A percentile compares a stretch with the other conserved stretches of the same genome.
Conservation (phyloP, 2,797 vertebrate species). For the Lutra lutra region DNA sequence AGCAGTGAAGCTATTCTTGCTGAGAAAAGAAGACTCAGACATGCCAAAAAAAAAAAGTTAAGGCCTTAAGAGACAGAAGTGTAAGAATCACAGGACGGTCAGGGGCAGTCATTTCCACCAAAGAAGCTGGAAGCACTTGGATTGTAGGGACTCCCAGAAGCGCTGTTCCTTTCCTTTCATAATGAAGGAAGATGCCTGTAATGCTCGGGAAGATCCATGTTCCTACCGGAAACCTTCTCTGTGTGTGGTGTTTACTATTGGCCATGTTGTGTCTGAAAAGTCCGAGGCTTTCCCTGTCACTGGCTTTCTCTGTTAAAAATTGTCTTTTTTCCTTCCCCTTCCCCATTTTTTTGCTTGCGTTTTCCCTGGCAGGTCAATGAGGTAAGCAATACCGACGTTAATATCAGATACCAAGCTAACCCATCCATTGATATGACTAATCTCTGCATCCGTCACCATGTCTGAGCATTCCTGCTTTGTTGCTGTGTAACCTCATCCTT, state of each 20-base stretch:
- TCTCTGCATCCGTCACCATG: conserved; percentile 81
- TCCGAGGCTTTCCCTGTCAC: conserved; percentile 84
- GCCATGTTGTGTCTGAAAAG: conserved; percentile 80
- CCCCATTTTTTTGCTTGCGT: conserved; percentile 90
- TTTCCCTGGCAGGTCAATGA: conserved; percentile 97
- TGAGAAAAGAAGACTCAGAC: not conserved
- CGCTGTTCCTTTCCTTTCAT: not conserved
- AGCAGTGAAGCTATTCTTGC: not conserved
- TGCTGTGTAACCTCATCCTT: conserved; percentile 63
- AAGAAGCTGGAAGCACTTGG: not conserved
- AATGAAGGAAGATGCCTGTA: not conserved
- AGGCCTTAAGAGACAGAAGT: not conserved
- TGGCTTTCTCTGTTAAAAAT: conserved; percentile 89
- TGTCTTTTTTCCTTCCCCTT: conserved; percentile 88
- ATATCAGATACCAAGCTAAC: conserved; percentile 86
- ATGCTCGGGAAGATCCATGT: not conserved
- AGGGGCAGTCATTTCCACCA: not conserved
- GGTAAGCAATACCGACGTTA: conserved; percentile 93
- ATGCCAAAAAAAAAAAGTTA: not conserved
- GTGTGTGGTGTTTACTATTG: conserved; percentile 71
- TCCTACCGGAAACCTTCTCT: conserved; percentile 45
- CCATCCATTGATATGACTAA: conserved; percentile 89
- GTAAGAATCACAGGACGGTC: not conserved
- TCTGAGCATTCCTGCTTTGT: conserved; percentile 72
- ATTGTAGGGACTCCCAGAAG: not conserved